Evolutionary conservation across 2,797 vertebrate genomes (phyloP).

Genomic region (Myotis vivesi): DNA sequence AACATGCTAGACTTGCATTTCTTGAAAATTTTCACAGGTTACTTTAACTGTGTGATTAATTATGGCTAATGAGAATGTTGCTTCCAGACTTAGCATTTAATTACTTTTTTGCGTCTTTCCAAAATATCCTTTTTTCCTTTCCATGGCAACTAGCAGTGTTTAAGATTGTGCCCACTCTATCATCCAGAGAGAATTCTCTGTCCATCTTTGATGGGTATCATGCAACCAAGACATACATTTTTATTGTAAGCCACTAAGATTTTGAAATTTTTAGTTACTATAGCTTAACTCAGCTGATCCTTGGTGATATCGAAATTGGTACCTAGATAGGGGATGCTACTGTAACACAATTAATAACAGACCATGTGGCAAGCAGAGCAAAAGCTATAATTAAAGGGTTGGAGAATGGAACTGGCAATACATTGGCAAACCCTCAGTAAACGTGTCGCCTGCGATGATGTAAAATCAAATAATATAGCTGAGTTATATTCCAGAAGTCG

Average conservation of each 20-base stretch:
- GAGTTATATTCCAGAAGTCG: not conserved
- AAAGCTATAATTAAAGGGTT: not conserved
- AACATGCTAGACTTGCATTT: not conserved
- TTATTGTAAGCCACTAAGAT: not conserved
- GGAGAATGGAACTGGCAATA: not conserved
- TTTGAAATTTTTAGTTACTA: not conserved
- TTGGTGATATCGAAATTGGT: not conserved
- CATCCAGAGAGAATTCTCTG: not conserved
- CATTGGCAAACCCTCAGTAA: not conserved
- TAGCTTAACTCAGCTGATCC: not conserved
- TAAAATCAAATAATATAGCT: not conserved
- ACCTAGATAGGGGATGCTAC: not conserved
- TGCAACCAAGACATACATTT: not conserved
- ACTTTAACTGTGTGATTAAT: not conserved
- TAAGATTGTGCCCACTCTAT: not conserved
- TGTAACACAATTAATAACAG: not conserved
- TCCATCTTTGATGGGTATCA: not conserved
- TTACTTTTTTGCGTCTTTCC: not conserved
- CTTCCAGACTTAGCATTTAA: not conserved
- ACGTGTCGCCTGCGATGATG: accelerated
- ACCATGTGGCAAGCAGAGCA: not conserved
- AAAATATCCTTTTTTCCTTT: not conserved
- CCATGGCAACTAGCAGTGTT: not conserved
- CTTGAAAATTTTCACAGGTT: not conserved
- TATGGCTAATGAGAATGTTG: not conserved